Conservation (phyloP, 1,140 invertebrate genomes). For the Oryzaephilus surinamensis region DNA sequence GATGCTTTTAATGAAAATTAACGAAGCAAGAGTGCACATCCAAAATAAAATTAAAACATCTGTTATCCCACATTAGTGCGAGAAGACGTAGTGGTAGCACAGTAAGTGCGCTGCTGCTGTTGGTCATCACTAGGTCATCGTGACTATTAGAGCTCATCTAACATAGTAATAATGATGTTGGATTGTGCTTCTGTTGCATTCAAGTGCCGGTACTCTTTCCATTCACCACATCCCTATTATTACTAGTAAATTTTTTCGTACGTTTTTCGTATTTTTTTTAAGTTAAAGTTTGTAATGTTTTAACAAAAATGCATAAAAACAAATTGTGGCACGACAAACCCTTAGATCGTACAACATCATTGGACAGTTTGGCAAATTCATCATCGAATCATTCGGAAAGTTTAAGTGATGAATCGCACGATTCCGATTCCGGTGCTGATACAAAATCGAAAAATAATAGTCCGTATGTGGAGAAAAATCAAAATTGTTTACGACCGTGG, state of each 20-base stretch:
- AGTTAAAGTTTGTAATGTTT: neutral
- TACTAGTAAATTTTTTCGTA: neutral
- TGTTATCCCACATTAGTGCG: slow-evolving; percentile 13
- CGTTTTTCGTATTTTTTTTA: neutral
- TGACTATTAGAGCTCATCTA: slow-evolving; percentile 34
- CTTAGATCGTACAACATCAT: slow-evolving; percentile 37
- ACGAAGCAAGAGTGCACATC: neutral
- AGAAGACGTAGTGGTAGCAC: too few species aligned
- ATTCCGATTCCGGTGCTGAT: slow-evolving; percentile 43
- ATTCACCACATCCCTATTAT: too few species aligned
- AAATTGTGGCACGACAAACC: slow-evolving; percentile 13
- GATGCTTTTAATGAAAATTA: neutral
- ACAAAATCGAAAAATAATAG: slow-evolving; percentile 33
- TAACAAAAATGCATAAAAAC: slow-evolving; percentile 14
- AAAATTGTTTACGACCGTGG: slow-evolving; percentile 30
- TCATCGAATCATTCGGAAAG: slow-evolving; percentile 41
- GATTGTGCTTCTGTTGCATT: neutral
- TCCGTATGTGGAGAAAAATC: slow-evolving; percentile 31
- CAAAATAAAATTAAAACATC: slow-evolving; percentile 1
- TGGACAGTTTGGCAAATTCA: slow-evolving; percentile 54
- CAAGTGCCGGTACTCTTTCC: neutral
- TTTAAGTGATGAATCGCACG: slow-evolving; percentile 41
- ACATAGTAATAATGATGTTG: slow-evolving; percentile 15
- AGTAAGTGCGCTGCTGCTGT: too few species aligned
- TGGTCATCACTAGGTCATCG: slow-evolving; percentile 30